Conservation (phyloP, 2,888 invertebrate species). For the Polyommatus icarus region DNA sequence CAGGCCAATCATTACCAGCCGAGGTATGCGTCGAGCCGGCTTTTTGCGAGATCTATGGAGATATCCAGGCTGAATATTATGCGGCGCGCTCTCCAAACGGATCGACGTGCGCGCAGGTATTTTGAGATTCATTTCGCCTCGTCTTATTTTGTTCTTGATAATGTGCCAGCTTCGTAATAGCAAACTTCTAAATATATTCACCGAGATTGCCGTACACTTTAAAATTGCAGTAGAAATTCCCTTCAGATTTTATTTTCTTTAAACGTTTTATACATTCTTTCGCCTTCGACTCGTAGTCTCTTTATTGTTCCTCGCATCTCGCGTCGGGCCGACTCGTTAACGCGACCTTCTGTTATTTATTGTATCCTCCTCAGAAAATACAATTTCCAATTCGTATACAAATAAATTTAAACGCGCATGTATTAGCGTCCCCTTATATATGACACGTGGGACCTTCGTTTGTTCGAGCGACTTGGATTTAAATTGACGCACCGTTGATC, state of each 20-base stretch:
- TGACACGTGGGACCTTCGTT: slow-evolving; percentile 38
- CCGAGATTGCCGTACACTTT: slow-evolving; percentile 31
- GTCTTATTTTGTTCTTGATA: slow-evolving; percentile 44
- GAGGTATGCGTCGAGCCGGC: slow-evolving; percentile 55
- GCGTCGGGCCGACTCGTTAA: slow-evolving; percentile 72
- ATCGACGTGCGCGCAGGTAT: slow-evolving; percentile 59
- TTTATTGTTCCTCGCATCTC: slow-evolving; percentile 73
- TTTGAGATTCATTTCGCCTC: slow-evolving; percentile 52
- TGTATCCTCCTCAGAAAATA: slow-evolving; percentile 77
- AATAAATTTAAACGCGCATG: slow-evolving; percentile 65
- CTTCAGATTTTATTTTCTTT: slow-evolving; percentile 37
- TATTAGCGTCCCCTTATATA: slow-evolving; percentile 48
- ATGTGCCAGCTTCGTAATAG: slow-evolving; percentile 41
- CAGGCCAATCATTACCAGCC: slow-evolving; percentile 70
- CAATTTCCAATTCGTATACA: slow-evolving; percentile 72
- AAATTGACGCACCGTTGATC: slow-evolving; percentile 9
- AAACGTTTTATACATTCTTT: slow-evolving; percentile 55
- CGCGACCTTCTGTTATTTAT: slow-evolving; percentile 77
- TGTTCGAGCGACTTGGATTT: slow-evolving; percentile 27
- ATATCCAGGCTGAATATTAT: slow-evolving; percentile 64
- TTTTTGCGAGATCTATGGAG: slow-evolving; percentile 68
- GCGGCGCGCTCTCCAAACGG: slow-evolving; percentile 56
- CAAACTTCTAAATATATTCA: slow-evolving; percentile 34
- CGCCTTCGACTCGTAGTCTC: slow-evolving; percentile 61
- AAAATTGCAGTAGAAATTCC: slow-evolving; percentile 28